Base-by-base conservation (phyloP, 2,888 invertebrate genomes). In the Tetanocera ferruginea region DNA sequence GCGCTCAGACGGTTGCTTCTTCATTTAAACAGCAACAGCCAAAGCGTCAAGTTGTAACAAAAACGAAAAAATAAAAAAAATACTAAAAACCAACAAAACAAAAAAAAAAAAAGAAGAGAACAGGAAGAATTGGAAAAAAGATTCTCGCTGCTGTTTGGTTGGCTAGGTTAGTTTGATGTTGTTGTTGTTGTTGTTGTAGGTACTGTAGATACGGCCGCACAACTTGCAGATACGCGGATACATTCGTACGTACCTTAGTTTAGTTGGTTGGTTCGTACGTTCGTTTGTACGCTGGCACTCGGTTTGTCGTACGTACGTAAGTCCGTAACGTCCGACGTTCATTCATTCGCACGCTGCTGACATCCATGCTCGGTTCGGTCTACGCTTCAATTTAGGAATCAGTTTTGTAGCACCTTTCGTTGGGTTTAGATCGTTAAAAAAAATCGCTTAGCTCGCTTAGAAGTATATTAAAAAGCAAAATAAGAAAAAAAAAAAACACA, bases 401-500 rank as follows among this genome's bases (percentile, higher is more conserved):
- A 88, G 88, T 88, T 86, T 86, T 84, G 84, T 83, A 85, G 86
- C 84, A 86, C 85, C 88, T 84, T 85, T 86, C 87, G 87, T 87
- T 87, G 87, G 83, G 84, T 86, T 82, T 77, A 87, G 87, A 86
- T 85, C 88, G 87, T 82, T 82, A 77, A 75, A 79, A 78, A 81
- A 60, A 14, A 51, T 25, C 64, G 52, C 55, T 79, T 34, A 71
- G 71, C 37, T 55, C 71, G 71, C 71, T 71, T 76, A 37, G 75
- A 72, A 51, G 43, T 74, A 79, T 76, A 64, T 31, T 74, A 77
- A 62, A n/a, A n/a, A n/a, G n/a, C n/a, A n/a, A n/a, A n/a, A n/a
- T n/a, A n/a, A 76, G 74, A 11, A 60, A 34, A 25, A 19, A 67
- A 62, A 67, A 14, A 78, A 76, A 64, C 70, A 51, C 52, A 76